A percentile compares a stretch with the other conserved stretches of the same genome.
Conservation (phyloP, 1,140 invertebrate genomes). For the Eueides isabella region DNA sequence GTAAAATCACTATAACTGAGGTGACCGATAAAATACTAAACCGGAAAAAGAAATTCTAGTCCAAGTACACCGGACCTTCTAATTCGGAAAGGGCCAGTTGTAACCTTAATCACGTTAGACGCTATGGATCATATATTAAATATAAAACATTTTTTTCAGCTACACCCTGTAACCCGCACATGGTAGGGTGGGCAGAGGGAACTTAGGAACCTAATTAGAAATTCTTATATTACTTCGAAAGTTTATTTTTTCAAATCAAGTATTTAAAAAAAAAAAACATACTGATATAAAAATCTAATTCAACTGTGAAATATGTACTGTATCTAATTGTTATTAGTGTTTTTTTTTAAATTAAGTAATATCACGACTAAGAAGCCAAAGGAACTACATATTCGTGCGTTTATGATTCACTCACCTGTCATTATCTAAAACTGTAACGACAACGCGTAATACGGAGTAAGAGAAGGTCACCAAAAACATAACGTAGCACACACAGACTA, state of each 20-base stretch:
- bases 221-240: too few relatives aligned
- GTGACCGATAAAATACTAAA: constrained; percentile 21
- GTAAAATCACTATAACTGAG: not conserved
- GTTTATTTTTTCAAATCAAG: not conserved
- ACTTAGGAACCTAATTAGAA: too few relatives aligned
- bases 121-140: constrained; percentile 4
- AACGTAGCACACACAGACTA: not conserved
- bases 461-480: not conserved
- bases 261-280: not conserved
- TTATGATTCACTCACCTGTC: not conserved
- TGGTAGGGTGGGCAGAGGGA: too few relatives aligned
- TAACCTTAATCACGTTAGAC: constrained; percentile 31
- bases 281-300: not conserved
- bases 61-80: constrained; percentile 52
- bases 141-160: too few relatives aligned
- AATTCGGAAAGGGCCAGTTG: constrained; percentile 34
- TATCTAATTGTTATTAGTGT: not conserved
- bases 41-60: constrained; percentile 47
- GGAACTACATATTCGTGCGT: not conserved
- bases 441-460: not conserved
- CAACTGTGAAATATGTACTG: not conserved
- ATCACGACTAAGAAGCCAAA: not conserved
- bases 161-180: too few relatives aligned
- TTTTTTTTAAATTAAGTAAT: not conserved
- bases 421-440: not conserved